Conservation (phyloP, 2,888 invertebrate species). For the Harmothoe impar region DNA sequence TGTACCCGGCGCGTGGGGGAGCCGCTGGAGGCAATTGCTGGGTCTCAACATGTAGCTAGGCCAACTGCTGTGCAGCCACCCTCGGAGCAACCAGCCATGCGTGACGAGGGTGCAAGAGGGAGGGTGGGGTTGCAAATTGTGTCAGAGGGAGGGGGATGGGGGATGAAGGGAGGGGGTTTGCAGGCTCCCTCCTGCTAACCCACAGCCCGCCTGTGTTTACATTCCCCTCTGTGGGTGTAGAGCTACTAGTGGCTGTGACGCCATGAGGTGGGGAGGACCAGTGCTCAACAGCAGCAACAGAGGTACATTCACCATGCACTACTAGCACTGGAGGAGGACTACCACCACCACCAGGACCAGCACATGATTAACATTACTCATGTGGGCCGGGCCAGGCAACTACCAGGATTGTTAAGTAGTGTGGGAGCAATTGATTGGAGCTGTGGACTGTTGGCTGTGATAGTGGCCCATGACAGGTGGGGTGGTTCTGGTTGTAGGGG, state of each 20-base stretch:
- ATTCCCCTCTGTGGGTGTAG: background rate
- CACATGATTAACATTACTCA: constrained; percentile 28
- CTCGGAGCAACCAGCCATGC: background rate
- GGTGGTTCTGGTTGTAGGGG: too few species aligned
- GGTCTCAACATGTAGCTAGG: background rate
- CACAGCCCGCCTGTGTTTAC: background rate
- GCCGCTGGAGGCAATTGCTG: background rate
- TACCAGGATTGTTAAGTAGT: too few species aligned
- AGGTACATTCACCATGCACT: background rate
- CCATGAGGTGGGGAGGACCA: too few species aligned
- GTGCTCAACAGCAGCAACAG: too few species aligned
- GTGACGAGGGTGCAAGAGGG: background rate
- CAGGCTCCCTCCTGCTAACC: background rate
- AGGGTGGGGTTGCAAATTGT: background rate
- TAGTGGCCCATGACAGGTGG: too few species aligned
- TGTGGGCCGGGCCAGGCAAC: background rate
- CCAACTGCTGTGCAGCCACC: background rate
- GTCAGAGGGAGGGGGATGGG: background rate
- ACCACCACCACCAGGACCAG: background rate
- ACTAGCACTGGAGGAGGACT: background rate
- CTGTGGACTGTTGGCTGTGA: too few species aligned
- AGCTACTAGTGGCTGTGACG: background rate
- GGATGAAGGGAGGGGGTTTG: background rate
- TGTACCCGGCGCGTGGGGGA: background rate
- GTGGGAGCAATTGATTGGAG: too few species aligned